Base-by-base conservation (phyloP, 2,888 invertebrate genomes). In the Sinhomidia bicolor region DNA sequence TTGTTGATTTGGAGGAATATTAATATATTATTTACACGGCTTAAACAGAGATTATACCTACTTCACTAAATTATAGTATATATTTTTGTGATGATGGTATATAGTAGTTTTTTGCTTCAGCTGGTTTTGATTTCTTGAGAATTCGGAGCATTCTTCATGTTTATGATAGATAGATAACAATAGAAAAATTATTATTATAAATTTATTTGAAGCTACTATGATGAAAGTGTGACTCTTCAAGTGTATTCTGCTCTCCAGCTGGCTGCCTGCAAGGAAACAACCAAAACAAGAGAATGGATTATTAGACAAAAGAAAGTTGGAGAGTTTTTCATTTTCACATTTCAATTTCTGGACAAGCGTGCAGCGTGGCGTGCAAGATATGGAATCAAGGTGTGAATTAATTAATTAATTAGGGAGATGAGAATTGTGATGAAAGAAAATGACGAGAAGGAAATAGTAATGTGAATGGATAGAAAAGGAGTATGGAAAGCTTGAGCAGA, bases 221-320 rank as follows among this genome's bases (percentile, higher is more conserved):
- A 76, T 88, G 78, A 65, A 83, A 78, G 82, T 83, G 87, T 87
- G 87, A 88, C 79, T 88, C 85, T 91, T 97, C 97, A 97, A 96
- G 97, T 97, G 94, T 97, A 97, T 94, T 97, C 97, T 93, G 97
- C 96, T 94, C 97, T 96, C 97, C 97, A 97, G 93, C 97, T 96
- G 94, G 96, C 96, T 94, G 96, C 96, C 97, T 97, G 96, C 89
- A 96, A 96, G 93, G 93, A 94, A 94, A 93, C 68, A 89, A 60
- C 81, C 44, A 65, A 85, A 32, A 57, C 41, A 74, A 20, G 36
- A 57, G 7, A 44, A 80, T 26, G 26, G 44, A 10, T 62, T 68
- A 44, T 44, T 44, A 71, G 10, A 9, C 60, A 74, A 5, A 23
- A 74, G 20, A 20, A 32, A 68, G 36, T 29, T 23, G 29, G n/a